Evolutionary conservation across 1,140 invertebrate genomes (phyloP), one percentile per base, ranked within the genome.

Genomic region (Danaus melanippus): DNA sequence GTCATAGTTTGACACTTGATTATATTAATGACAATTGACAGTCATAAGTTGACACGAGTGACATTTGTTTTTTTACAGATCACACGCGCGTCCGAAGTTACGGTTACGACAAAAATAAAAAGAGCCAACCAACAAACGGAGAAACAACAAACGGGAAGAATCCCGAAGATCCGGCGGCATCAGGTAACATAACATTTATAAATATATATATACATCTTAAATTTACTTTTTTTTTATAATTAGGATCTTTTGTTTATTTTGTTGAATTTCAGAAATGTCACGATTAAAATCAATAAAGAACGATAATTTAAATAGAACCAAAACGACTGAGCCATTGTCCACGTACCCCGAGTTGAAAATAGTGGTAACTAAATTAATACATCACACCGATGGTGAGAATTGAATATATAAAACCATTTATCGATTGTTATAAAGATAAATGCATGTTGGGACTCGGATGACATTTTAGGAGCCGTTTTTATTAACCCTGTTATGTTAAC

Each of bases 331-430:
- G 60, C 57, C 62, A 61, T 62, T 65, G 21, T 50, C 62, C 54
- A 76, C 66, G 15, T 78, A 81, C 58, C 79, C 80, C 63, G 79
- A 86, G 66, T 71, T 84, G 57, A 81, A 90, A 72, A 87, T 88
- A 57, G 80, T 88, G 46, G 69, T 80, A 51, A 87, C 82, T 59
- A 84, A 82, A 79, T 81, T 83, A 58, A 85, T 82, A 69, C 71
- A 74, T 46, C 74, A 73, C 50, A 69, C 70, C 56, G 72, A 78
- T 50, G 79, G 79, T 84, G 79, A 81, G 75, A 63, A 64, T 15
- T 45, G 42, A 49, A 12, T 45, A 10, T 47, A 11, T 32, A 32
- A 5, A 32, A 32, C 4, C 21, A 5, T 32, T 32, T 32, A 5
- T 32, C 21, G 21, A 4, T 7, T 32, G 21, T 32, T 7, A 32